Conservation (phyloP, 2,797 vertebrate genomes). For the Cottoperca gobio region DNA sequence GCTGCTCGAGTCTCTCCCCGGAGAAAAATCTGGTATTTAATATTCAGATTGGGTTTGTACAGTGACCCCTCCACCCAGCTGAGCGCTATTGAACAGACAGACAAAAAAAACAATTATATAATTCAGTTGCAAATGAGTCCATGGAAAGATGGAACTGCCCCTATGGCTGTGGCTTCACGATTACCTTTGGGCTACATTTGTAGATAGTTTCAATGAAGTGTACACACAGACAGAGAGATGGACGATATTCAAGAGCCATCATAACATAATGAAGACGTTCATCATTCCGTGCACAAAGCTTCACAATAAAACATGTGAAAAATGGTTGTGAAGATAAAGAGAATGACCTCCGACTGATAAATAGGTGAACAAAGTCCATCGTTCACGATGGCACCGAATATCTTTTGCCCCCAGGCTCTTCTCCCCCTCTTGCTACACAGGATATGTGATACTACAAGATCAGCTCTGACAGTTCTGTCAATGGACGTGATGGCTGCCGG, state of each 20-base stretch:
- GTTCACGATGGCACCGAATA: constrained; percentile 46
- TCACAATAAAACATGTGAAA: constrained; percentile 58
- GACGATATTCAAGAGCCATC: constrained; percentile 47
- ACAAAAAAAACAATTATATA: constrained; percentile 41
- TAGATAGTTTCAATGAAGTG: constrained; percentile 30
- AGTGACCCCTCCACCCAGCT: constrained; percentile 34
- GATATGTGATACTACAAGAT: constrained; percentile 47
- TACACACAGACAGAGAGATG: constrained; percentile 41
- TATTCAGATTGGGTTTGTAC: constrained; percentile 44
- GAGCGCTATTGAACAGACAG: constrained; percentile 14
- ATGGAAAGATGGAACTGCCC: constrained; percentile 26
- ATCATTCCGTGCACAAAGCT: constrained; percentile 50
- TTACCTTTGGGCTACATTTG: constrained; percentile 41
- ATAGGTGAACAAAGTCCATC: constrained; percentile 55
- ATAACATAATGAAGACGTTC: constrained; percentile 75
- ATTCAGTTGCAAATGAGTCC: constrained; percentile 46
- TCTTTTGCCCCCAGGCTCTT: constrained; percentile 47
- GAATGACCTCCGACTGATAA: constrained; percentile 66
- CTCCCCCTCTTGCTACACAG: constrained; percentile 17
- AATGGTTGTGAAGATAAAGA: constrained; percentile 59
- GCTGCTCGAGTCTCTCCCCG: constrained; percentile 14
- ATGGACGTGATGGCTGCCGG: constrained; percentile 26
- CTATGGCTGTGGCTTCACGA: constrained; percentile 28
- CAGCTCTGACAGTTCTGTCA: constrained; percentile 60
- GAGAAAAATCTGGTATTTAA: constrained; percentile 45